Evolutionary conservation across 2,797 vertebrate genomes (phyloP), one percentile per base, ranked within the genome.

Genomic region (Manis pentadactyla): DNA sequence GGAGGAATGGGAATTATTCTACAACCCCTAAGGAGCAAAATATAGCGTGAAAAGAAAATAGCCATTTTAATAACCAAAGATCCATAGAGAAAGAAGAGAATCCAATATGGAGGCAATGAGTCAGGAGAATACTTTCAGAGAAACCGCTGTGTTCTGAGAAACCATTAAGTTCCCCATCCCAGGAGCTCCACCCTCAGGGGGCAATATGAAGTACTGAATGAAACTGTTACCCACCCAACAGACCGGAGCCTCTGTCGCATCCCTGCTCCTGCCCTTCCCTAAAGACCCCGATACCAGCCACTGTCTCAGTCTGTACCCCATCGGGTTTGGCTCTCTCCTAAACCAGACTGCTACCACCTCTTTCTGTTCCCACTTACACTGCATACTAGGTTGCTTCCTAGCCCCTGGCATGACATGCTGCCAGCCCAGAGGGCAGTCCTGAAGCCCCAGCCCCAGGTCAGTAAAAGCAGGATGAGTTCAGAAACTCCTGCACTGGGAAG

Each of bases 1-100:
- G 29, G n/a, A 66, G 31, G 31, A 77, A 53, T 53, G 13, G 69
- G 66, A 86, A 77, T 86, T 73, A 34, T 61, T 95, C 55, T 46
- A 34, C 7, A 34, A 31, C 3, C 19, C 10, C 68, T 49, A 69
- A 53, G 18, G 27, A 61, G 27, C 21, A 57, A 63, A 57, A 10
- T 14, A 39, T 2, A 42, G 25, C 23, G 39, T 31, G n/a, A 55
- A 94, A 42, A 25, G 46, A 23, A 51, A 23, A 6, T 0, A 18
- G 23, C 12, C 75, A 68, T 19, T 39, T 31, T 18, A 90, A 34
- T 37, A 31, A n/a, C 7, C 34, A 74, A 57, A 84, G n/a, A 92
- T 37, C 8, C 19, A 15, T 0, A 57, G 29, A 23, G 49, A 61
- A 34, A 87, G 66, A 23, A 46, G 12, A 39, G 39, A 83, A 59